Conservation (phyloP, 2,113 vertebrate species). For the Opisthocomus hoazin region DNA sequence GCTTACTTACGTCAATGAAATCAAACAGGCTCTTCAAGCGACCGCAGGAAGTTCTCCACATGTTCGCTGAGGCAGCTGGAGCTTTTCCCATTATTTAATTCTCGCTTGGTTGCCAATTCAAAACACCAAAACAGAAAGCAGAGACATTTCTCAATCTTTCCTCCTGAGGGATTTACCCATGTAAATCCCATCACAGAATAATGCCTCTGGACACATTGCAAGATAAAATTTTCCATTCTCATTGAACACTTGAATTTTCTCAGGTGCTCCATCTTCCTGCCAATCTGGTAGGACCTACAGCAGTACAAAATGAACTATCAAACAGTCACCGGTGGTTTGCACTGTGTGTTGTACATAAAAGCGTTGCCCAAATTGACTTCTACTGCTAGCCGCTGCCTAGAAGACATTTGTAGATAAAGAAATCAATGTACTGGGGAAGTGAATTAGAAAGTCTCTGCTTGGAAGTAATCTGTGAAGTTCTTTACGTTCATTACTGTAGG, state of each 20-base stretch:
- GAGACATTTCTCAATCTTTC: conserved; percentile 43
- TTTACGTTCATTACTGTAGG: not conserved
- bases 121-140: conserved; percentile 35
- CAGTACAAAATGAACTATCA: not conserved
- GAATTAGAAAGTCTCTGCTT: not conserved
- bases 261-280: not conserved
- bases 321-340: not conserved
- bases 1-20: conserved; percentile 18
- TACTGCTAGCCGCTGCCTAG: not conserved
- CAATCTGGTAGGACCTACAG: not conserved
- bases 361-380: not conserved
- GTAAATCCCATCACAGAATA: conserved; percentile 3
- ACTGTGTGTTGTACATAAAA: not conserved
- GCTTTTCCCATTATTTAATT: conserved; percentile 24
- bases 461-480: not conserved
- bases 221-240: not conserved
- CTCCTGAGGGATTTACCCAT: not conserved
- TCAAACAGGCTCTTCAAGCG: conserved; percentile 5
- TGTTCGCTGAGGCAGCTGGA: conserved; percentile 40
- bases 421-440: not conserved
- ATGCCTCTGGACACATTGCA: not conserved
- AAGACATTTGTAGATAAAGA: not conserved
- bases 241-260: not conserved
- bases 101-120: conserved; percentile 21
- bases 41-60: conserved; percentile 43